Evolutionary conservation across 2,888 invertebrate genomes (phyloP).

Genomic region (Yponomeuta evonymella): DNA sequence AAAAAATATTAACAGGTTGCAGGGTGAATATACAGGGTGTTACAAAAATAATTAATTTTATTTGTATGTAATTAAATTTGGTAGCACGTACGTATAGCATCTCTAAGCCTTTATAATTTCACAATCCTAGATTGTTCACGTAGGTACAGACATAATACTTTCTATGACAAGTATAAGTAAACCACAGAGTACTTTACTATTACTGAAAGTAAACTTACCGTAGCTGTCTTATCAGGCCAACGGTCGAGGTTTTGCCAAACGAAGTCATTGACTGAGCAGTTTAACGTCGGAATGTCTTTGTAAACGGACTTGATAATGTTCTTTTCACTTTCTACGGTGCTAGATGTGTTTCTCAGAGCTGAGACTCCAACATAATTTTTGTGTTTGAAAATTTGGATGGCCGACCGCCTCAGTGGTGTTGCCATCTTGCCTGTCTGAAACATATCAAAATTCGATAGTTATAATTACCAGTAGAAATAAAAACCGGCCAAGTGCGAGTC

Average conservation of each 20-base stretch:
- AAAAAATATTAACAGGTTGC: too few relatives aligned
- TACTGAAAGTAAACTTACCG: slow-evolving; percentile 62
- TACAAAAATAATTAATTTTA: too few relatives aligned
- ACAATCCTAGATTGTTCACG: too few relatives aligned
- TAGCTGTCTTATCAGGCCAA: slow-evolving; percentile 81
- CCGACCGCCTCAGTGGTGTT: neutral
- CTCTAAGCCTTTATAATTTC: too few relatives aligned
- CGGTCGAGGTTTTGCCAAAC: slow-evolving; percentile 79
- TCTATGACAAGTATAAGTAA: neutral
- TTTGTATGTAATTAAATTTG: too few relatives aligned
- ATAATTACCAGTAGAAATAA: too few relatives aligned
- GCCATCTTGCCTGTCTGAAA: slow-evolving; percentile 1
- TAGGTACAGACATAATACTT: neutral
- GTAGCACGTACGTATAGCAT: too few relatives aligned
- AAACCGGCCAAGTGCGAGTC: too few relatives aligned
- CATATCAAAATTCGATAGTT: too few relatives aligned
- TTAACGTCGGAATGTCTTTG: slow-evolving; percentile 59
- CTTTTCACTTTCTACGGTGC: slow-evolving; percentile 19
- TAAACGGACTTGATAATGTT: slow-evolving; percentile 67
- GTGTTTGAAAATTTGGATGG: neutral
- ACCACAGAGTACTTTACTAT: neutral
- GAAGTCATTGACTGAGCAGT: slow-evolving; percentile 75
- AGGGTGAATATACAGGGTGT: too few relatives aligned
- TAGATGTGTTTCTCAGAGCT: neutral
- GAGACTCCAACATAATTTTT: neutral